Evolutionary conservation across 2,888 invertebrate genomes (phyloP), one percentile per base, ranked within the genome.

Genomic region (Lepidochitona cinerea): DNA sequence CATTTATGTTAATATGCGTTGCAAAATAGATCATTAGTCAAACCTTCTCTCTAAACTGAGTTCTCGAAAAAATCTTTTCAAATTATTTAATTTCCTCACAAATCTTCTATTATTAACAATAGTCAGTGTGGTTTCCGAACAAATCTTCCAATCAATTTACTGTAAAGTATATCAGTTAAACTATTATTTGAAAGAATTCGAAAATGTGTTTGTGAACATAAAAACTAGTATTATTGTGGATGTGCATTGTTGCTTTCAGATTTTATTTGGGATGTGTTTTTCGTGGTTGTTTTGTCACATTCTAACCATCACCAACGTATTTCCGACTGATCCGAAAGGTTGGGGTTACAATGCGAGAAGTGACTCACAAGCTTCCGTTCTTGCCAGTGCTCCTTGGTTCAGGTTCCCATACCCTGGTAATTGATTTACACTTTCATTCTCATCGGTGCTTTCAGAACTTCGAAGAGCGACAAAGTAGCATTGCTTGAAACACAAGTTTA

Each of bases 351-450:
- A 68, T 1, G 90, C 89, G 4, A 81, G 91, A 5, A 91, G 90
- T 0, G 91, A 91, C 79, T 80, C 80, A 18, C 81, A 83, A 33
- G 66, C 71, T 0, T 73, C 79, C 33, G 88, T 86, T 5, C 75
- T 91, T 1, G 23, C 70, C 1, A 71, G 83, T 5, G 82, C 91
- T 0, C 79, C 84, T 18, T 91, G 91, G 91, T 87, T 90, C 77
- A 76, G 89, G 32, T 81, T 90, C 70, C 90, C 89, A 92, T 94
- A 95, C 59, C 96, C 96, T 77, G 86, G 88, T 88, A n/a, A n/a
- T n/a, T n/a, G n/a, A n/a, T n/a, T n/a, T n/a, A n/a, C n/a, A n/a
- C n/a, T n/a, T n/a, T n/a, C n/a, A n/a, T n/a, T n/a, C n/a, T n/a
- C n/a, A n/a, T n/a, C n/a, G n/a, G n/a, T n/a, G n/a, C n/a, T n/a